These are phyloP conservation scores for Caranx ignobilis DNA, from an alignment of 2,113 vertebrate species.

Conservation along the genomic window DNA sequence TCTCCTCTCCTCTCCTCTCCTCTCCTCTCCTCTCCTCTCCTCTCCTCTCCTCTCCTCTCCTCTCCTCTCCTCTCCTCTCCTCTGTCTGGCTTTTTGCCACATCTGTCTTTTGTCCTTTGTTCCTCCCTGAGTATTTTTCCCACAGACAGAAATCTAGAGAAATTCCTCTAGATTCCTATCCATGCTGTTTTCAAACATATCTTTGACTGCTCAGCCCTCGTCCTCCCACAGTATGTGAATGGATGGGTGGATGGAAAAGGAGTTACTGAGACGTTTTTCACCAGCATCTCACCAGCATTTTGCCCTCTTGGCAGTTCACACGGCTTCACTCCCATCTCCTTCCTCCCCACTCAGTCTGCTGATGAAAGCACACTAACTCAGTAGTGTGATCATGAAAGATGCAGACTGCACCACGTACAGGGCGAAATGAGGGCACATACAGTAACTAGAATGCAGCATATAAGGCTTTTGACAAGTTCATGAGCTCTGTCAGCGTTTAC, in stretches of 20 bases:
- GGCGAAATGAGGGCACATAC: constrained; percentile 20
- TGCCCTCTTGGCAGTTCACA: constrained; percentile 41
- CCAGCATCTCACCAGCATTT: constrained; percentile 26
- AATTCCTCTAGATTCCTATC: constrained; percentile 70
- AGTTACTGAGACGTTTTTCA: constrained; percentile 51
- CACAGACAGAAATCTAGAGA: constrained; percentile 59
- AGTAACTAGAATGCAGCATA: background rate
- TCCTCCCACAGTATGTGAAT: constrained; percentile 40
- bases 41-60: background rate
- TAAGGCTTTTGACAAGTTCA: constrained; percentile 33
- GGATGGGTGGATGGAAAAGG: constrained; percentile 22
- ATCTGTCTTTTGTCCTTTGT: constrained; percentile 76
- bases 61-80: background rate
- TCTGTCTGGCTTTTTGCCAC: constrained; percentile 61
- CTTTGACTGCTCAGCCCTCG: constrained; percentile 14
- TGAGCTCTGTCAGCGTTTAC: constrained; percentile 44
- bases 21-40: background rate
- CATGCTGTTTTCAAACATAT: constrained; percentile 54
- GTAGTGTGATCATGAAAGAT: constrained; percentile 37
- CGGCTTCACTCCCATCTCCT: background rate
- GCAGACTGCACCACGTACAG: constrained; percentile 7
- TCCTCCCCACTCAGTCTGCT: constrained; percentile 24
- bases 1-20: constrained; percentile 37
- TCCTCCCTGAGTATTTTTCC: constrained; percentile 57
- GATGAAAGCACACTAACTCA: constrained; percentile 2